Evolutionary conservation across 2,888 invertebrate species (phyloP), one percentile per base, ranked within the genome.

Genomic region (Chelonus formosanus): DNA sequence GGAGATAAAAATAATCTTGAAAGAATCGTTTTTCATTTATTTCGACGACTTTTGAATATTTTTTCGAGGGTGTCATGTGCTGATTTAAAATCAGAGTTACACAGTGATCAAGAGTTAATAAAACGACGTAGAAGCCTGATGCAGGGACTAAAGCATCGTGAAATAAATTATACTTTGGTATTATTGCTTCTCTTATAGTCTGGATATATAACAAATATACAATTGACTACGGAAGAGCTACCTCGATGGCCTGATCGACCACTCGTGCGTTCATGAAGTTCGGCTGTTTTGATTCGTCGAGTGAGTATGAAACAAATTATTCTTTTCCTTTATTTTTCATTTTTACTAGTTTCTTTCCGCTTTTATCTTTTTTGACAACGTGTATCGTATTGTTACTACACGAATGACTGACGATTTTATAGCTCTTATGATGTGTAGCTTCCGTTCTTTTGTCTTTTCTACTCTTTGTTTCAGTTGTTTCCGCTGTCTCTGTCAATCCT

Each of bases 261-360:
- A 58, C 67, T 70, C 71, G 75, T 76, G 74, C 75, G 77, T 80
- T 78, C 78, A 83, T 83, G 83, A 82, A 78, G 80, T 80, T 80
- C 78, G 78, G 76, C 82, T 81, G 79, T 74, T 81, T 78, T 78
- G 80, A 78, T 76, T 81, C 78, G 77, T 82, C 78, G 77, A 81
- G 83, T 83, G 75, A 82, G 83, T 83, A 80, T 36, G 4, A 1
- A n/a, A 53, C 34, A 8, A 53, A 7, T 34, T n/a, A n/a, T 62
- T 45, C 20, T 62, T n/a, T n/a, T 20, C 6, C 31, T n/a, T 45
- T 3, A 20, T 47, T 43, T 56, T 7, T 44, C 44, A 7, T 54
- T 55, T 44, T 54, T 63, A n/a, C 44, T 50, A 32, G 5, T 32
- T 5, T 31, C 4, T 5, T 31, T 3, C 31, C 3, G 6, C 3